Conservation (phyloP, 2,113 vertebrate genomes). For the Brachirus orientalis region DNA sequence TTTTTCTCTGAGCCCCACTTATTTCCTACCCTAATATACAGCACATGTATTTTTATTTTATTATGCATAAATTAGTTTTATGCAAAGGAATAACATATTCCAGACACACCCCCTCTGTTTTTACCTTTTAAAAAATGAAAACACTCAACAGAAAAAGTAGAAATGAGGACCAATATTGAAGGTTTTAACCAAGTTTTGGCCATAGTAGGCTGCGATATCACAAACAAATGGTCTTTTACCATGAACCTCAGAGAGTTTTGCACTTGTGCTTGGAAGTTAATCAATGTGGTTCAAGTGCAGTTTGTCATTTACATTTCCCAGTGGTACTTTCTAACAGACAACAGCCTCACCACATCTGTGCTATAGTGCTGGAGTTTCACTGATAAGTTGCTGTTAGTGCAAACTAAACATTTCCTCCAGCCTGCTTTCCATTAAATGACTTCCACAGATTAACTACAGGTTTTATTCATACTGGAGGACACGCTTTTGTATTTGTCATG, state of each 20-base stretch:
- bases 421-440: constrained; percentile 5
- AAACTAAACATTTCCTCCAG: constrained; percentile 9
- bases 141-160: background rate
- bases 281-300: background rate
- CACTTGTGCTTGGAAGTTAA: background rate
- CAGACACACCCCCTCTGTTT: too few relatives aligned
- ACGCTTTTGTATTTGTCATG: background rate
- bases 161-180: too few relatives aligned
- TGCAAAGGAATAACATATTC: too few relatives aligned
- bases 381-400: constrained; percentile 8
- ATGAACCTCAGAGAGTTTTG: background rate
- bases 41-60: too few relatives aligned
- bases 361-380: background rate
- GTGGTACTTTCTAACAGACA: background rate
- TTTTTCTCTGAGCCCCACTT: too few relatives aligned
- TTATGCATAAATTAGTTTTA: too few relatives aligned
- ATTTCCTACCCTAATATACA: too few relatives aligned
- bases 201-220: background rate
- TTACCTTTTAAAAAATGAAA: background rate
- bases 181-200: background rate
- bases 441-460: background rate
- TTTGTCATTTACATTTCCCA: background rate
- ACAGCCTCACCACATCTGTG: background rate
- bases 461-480: constrained; percentile 1
- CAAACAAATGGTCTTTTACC: background rate